Evolutionary conservation across 2,797 vertebrate genomes (phyloP).

Genomic region (Enteromius radiatus): DNA sequence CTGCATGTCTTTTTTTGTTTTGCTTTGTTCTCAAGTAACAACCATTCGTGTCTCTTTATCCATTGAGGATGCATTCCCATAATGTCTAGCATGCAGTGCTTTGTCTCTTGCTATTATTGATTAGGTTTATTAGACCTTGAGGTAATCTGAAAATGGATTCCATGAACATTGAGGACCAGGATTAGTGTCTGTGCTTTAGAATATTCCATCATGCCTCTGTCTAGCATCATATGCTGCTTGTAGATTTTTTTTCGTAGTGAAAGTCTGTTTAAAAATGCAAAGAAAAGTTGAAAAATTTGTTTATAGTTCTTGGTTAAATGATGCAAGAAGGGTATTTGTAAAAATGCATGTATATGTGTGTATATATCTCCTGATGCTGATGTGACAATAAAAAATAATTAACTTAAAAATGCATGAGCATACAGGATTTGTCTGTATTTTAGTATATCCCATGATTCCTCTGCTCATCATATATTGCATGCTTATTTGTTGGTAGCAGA

Average conservation of each 20-base stretch:
- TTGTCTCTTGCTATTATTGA: constrained; percentile 58
- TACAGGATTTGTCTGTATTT: constrained; percentile 47
- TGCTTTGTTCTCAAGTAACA: neutral
- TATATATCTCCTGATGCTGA: neutral
- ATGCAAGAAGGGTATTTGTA: too few species aligned
- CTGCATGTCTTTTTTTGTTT: neutral
- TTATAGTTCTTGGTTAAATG: neutral
- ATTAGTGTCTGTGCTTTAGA: constrained; percentile 30
- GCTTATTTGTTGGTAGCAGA: neutral
- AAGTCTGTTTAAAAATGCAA: constrained; percentile 33
- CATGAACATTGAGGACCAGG: constrained; percentile 65
- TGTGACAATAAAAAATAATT: neutral
- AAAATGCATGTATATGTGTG: neutral
- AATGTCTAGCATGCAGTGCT: neutral
- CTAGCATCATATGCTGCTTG: constrained; percentile 8
- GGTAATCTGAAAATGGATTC: constrained; percentile 59
- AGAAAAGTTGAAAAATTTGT: neutral
- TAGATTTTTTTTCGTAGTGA: neutral
- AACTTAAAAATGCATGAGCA: constrained; percentile 61
- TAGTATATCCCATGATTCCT: neutral
- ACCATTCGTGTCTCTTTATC: neutral
- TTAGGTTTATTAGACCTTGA: constrained; percentile 67
- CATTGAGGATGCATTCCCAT: neutral
- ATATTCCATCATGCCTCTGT: constrained; percentile 19
- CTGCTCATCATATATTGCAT: neutral